Evolutionary conservation across 2,797 vertebrate species (phyloP).

Genomic region (Channallabes apus): DNA sequence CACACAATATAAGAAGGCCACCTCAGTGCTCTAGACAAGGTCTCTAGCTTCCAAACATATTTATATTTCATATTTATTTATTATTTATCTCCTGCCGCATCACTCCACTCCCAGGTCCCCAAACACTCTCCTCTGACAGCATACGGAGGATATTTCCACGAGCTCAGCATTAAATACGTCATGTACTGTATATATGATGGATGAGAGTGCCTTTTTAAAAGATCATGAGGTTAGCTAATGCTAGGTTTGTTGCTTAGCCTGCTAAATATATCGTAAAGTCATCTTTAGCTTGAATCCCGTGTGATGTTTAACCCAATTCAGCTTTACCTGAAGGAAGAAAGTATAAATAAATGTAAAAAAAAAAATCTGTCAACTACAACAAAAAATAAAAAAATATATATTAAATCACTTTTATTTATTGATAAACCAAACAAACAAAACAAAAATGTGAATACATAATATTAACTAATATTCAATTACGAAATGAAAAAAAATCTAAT

Average conservation of each 20-base stretch:
- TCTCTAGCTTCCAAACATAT: conserved; percentile 17
- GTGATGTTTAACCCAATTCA: not conserved
- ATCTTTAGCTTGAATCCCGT: not conserved
- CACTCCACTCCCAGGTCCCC: conserved; percentile 17
- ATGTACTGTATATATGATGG: not conserved
- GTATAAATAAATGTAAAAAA: too few species aligned
- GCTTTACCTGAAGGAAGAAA: not conserved
- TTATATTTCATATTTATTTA: conserved; percentile 38
- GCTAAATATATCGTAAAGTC: not conserved
- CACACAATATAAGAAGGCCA: conserved; percentile 18
- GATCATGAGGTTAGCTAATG: not conserved
- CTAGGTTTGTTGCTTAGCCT: not conserved
- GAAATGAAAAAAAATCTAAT: not conserved
- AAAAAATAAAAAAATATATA: not conserved
- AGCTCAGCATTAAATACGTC: not conserved
- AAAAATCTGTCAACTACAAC: not conserved
- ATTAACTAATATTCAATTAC: not conserved
- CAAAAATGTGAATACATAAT: not conserved
- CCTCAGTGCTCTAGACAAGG: not conserved
- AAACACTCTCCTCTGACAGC: not conserved
- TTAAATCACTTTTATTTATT: not conserved
- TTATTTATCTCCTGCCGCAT: conserved; percentile 27
- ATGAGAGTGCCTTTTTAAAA: conserved; percentile 27
- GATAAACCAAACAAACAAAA: not conserved
- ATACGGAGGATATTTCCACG: not conserved